Base-by-base conservation (phyloP, 2,113 vertebrate genomes). In the Camelus dromedarius region DNA sequence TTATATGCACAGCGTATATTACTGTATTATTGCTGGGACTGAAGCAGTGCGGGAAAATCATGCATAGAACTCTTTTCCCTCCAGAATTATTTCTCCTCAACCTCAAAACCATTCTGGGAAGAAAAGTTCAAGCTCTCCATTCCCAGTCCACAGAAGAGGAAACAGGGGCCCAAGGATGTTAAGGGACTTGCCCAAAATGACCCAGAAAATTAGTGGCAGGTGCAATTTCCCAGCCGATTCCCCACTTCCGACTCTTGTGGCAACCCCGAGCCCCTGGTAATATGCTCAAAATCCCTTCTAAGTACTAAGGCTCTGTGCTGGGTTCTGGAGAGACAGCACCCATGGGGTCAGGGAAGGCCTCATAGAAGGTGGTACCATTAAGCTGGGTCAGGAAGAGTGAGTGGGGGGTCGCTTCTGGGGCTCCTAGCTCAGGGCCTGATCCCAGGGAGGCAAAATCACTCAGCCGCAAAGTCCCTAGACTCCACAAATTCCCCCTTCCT, bases 1-100 rank as follows among this genome's bases (percentile, higher is more conserved):
- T 96, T 81, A 93, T 86, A 79, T 73, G 64, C 76, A 95, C 48
- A 87, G 73, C 81, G 80, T 92, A 54, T 92, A 81, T 91, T 67
- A 60, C 48, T 32, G 15, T 86, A 60, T 94, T 93, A 91, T 70
- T 83, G 28, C 95, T 96, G 56, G 60, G 66, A 64, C 92, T 95
- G 64, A 94, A 94, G 84, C 56, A 70, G 52, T 87, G 58, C 48
- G 69, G 77, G 77, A 85, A 92, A 95, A 76, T 64, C 79, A 75
- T 87, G 35, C 60, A 48, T 50, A 62, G 66, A 64, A 35, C n/a
- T 72, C 48, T 22, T 42, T 30, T 10, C 8, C 32, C 1, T 67
- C 64, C 60, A 46, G n/a, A 92, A 93, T 91, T 81, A 38, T 58
- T 97, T 77, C 67, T 79, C 73, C 87, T 94, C n/a, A 52, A 93